Base-by-base conservation (phyloP, 2,797 vertebrate species). In the Dipus sagitta region DNA sequence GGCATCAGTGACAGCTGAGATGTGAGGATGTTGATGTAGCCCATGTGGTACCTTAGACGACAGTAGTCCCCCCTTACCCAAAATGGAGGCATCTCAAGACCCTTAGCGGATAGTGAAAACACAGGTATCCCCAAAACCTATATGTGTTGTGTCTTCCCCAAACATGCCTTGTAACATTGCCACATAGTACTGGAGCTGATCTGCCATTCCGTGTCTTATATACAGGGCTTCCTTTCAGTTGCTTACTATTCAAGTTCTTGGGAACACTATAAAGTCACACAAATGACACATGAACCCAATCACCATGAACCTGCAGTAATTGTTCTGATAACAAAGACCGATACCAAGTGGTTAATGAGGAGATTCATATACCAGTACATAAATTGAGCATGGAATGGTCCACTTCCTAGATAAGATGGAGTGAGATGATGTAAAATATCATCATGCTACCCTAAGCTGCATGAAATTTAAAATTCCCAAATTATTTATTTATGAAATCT, bases 1-100 rank as follows among this genome's bases (percentile, higher is more conserved):
- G 15, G 11, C 20, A 23, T 65, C 8, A 3, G 1, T 38, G 26
- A 26, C 1, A 38, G 12, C n/a, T 15, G n/a, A 74, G 60, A 8
- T 6, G 1, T 14, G 26, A n/a, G 52, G 15, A 64, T 23, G 0
- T 0, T 15, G 10, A 30, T 9, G 23, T 20, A 34, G 47, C 18
- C 0, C 3, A 14, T 13, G 6, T 42, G 20, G 0, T 30, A 34
- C 14, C 4, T 32, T 47, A 26, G 60, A 47, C 23, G 6, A 24
- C 21, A 58, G 18, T 15, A 20, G 32, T 13, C 24, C 1, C 64
- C 38, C 47, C 12, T 26, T 11, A 13, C n/a, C 7, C 60, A n/a
- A 0, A 8, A 13, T 34, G 20, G 20, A 62, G 24, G 21, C 38
- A 58, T 30, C 30, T 70, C 34, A 60, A 23, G 47, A 42, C 12